Evolutionary conservation across 2,888 invertebrate genomes (phyloP).

Genomic region (Erynnis tages): DNA sequence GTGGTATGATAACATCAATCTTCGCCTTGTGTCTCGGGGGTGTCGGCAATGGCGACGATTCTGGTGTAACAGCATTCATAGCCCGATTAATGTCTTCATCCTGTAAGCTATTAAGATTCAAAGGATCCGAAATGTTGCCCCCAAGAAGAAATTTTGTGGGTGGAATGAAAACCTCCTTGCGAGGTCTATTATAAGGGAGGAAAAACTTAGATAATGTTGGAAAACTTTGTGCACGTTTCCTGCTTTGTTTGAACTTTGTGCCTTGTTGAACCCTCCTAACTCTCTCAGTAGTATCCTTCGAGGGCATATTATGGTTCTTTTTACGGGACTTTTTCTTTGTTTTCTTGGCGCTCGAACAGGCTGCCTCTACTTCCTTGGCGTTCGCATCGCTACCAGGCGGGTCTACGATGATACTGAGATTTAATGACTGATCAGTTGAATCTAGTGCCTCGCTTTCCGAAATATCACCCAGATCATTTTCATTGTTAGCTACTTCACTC

Average conservation of each 20-base stretch:
- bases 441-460: constrained; percentile 58
- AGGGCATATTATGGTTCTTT: constrained; percentile 60
- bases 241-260: constrained; percentile 72
- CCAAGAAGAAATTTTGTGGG: constrained; percentile 97
- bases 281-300: constrained; percentile 67
- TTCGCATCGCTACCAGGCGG: constrained; percentile 50
- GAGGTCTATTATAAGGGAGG: constrained; percentile 86
- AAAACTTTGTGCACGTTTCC: constrained; percentile 87
- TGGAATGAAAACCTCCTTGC: constrained; percentile 89
- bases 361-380: constrained; percentile 60
- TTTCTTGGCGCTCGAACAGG: constrained; percentile 56
- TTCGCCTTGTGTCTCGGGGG: constrained; percentile 89
- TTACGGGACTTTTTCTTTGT: constrained; percentile 73
- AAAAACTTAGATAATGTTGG: constrained; percentile 87
- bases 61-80: constrained; percentile 95
- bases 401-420: constrained; percentile 43
- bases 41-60: constrained; percentile 94
- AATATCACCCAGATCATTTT: constrained; percentile 57
- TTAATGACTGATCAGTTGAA: constrained; percentile 51
- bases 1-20: constrained; percentile 95
- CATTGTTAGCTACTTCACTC: constrained; percentile 46
- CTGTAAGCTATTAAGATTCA: constrained; percentile 95
- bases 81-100: constrained; percentile 89
- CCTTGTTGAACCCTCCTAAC: constrained; percentile 70
- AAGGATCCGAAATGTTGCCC: constrained; percentile 96